These are phyloP conservation scores for Microtus pennsylvanicus DNA, from an alignment of 2,113 vertebrate species.

Conservation along the genomic window DNA sequence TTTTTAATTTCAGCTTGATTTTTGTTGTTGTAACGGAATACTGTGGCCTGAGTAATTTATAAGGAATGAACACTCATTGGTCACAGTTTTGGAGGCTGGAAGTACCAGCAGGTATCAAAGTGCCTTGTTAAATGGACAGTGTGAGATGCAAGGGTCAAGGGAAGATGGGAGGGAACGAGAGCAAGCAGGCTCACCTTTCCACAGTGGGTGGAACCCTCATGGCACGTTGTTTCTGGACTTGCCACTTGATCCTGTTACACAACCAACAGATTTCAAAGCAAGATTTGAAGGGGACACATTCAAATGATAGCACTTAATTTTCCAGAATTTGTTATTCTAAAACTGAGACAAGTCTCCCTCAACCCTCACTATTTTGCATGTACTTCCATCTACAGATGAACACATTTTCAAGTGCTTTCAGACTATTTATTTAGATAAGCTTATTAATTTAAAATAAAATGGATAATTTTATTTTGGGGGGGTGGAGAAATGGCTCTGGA, in stretches of 20 bases:
- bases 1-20: background rate
- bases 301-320: background rate
- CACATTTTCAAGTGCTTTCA: background rate
- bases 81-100: background rate
- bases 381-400: background rate
- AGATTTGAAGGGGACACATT: background rate
- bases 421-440: background rate
- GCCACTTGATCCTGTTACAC: background rate
- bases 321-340: background rate
- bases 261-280: background rate
- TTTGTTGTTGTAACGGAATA: background rate
- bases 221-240: no score
- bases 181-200: accelerated
- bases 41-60: background rate
- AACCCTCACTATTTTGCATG: background rate
- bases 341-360: background rate
- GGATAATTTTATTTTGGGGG: background rate
- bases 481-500: background rate
- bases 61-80: background rate
- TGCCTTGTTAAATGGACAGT: background rate
- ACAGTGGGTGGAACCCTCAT: background rate
- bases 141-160: background rate
- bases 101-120: background rate
- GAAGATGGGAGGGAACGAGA: background rate
- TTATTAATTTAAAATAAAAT: slow-evolving; percentile 12